Percentiles rank a stretch among this genome's conserved stretches.
Evolutionary conservation across 2,888 invertebrate genomes (phyloP).

Genomic region (Lingula anatina): DNA sequence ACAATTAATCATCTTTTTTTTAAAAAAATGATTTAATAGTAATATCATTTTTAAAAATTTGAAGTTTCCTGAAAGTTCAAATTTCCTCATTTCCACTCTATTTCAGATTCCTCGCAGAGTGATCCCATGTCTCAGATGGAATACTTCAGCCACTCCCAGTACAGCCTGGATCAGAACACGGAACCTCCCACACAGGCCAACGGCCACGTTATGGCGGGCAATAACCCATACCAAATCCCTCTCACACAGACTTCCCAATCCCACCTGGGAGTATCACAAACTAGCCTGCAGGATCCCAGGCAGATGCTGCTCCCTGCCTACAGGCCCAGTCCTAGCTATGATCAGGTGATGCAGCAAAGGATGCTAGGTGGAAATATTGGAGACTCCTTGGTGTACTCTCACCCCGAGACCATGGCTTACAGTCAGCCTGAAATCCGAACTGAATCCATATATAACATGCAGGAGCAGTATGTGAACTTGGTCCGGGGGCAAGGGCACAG

Average conservation of each 20-base stretch:
- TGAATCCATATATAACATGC: background rate
- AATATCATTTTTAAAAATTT: no score
- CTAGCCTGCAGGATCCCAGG: no score
- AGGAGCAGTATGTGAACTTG: background rate
- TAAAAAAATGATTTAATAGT: no score
- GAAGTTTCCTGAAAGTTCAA: no score
- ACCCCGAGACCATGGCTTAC: conserved; percentile 22
- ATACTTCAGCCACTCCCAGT: conserved; percentile 27
- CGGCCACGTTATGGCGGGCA: no score
- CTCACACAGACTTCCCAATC: conserved; percentile 9
- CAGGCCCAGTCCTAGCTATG: conserved; percentile 88
- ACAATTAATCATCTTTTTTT: no score
- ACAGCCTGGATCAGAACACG: conserved; percentile 20
- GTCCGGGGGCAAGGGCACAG: background rate
- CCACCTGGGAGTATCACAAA: no score
- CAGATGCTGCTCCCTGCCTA: conserved; percentile 48
- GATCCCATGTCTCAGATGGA: conserved; percentile 22
- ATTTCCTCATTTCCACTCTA: no score
- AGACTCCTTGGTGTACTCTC: conserved; percentile 14
- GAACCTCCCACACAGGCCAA: background rate
- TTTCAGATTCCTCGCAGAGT: no score
- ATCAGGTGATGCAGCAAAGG: conserved; percentile 77
- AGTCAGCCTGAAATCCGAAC: conserved; percentile 37
- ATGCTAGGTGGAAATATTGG: conserved; percentile 13
- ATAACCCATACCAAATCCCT: background rate